Base-by-base conservation (phyloP, 2,888 invertebrate genomes). In the Allophyes oxyacanthae region DNA sequence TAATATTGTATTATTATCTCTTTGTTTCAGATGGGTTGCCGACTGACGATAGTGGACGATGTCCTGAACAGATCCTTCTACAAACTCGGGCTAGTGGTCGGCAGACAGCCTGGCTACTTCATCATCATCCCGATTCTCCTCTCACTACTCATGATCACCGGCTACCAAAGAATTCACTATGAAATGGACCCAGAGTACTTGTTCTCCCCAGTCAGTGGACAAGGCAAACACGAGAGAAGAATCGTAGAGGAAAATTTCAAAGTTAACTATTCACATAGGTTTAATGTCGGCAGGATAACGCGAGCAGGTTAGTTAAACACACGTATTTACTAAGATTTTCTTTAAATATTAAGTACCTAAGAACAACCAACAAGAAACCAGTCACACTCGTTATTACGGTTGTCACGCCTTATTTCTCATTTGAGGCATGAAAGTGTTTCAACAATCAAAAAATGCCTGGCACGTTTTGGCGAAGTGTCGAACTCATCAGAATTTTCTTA, bases 131-230 rank as follows among this genome's bases (percentile, higher is more conserved):
- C 98, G n/a, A 89, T 98, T 33, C 95, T 98, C 44, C 90, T 98
- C 52, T 96, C 97, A 0, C 89, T 97, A 54, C 95, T 98, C 49
- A 97, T 97, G 88, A 95, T 97, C 87, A 98, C 98, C 20, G 98
- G 98, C 48, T 97, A 97, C 89, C 98, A 98, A 90, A 95, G 96
- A 85, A 95, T 98, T 58, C 94, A 96, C 85, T 98, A 98, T 91
- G 97, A 98, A 92, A 98, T 98, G 92, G 98, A 98, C 88, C 98
- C 98, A 0, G 98, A 98, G 87, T 98, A 98, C 90, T 95, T 98
- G 13, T 98, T 98, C 93, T 98, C 98, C 33, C 98, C 98, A 0
- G 95, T 97, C 68, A 96, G 97, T 78, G 98, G 98, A 0, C 97
- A 97, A 74, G 98, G 97, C 10, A 98, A 98, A 89, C 86, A 94